Base-by-base conservation (phyloP, 1,140 invertebrate genomes). In the Aricia agestis region DNA sequence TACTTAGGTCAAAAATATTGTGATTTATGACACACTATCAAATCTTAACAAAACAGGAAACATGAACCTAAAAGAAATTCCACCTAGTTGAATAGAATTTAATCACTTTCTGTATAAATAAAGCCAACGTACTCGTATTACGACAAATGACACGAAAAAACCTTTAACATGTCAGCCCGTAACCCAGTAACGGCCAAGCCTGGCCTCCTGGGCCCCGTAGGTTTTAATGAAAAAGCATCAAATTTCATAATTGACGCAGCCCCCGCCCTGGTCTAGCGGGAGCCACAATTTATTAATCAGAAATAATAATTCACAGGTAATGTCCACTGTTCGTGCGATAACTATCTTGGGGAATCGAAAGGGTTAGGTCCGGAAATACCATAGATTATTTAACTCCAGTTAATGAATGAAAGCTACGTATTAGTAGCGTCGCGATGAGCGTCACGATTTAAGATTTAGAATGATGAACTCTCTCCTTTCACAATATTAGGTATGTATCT, bases 301-400 rank as follows among this genome's bases (percentile, higher is more conserved):
- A 89, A 91, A 91, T 91, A 91, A 91, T 91, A 91, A 89, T 89
- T 91, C 86, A 91, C 84, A 75, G 83, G 85, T 87, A 89, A 91
- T 87, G 89, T 81, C 74, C 66, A 19, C 74, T 66, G 75, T 74
- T 32, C 42, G 25, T 18, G 32, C 68, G 84, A 88, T 88, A 84
- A 82, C 32, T 72, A 85, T 85, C 82, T 67, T 69, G 66, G 78
- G 36, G 71, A 77, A 79, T 82, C 78, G 81, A 80, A 89, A 89
- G 87, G 87, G 87, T 90, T 86, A 79, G 68, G 74, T 9, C 36
- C 5, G 36, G 36, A 7, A 0, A 36, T 36, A 36, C 36, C 36
- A 36, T 36, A 36, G 2, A 9, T 5, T 36, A 5, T 6, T 36
- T 2, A 36, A 36, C 36, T 36, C 36, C 0, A 0, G 36, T 36